Evolutionary conservation across 2,797 vertebrate genomes (phyloP).

Genomic region (Erethizon dorsatum): DNA sequence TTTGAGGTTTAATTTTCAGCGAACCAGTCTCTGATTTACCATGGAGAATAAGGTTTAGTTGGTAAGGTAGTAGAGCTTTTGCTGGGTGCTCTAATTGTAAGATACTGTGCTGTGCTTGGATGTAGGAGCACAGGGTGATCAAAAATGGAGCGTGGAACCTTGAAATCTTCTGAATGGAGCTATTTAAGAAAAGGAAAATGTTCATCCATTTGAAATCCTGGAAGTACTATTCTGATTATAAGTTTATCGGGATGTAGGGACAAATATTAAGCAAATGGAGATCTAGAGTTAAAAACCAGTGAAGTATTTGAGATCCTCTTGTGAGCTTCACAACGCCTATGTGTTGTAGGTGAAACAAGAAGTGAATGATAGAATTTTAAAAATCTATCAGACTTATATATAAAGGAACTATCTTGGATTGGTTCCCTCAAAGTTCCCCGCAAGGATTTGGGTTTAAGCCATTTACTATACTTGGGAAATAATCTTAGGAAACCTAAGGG

Average conservation of each 20-base stretch:
- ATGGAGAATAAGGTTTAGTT: not conserved
- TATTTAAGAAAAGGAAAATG: not conserved
- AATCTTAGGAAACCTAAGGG: not conserved
- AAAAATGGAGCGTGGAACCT: not conserved
- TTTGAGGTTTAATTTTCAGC: not conserved
- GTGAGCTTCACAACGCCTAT: not conserved
- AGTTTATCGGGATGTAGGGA: not conserved
- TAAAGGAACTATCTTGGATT: not conserved
- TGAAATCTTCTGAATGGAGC: not conserved
- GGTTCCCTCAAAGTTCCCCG: not conserved
- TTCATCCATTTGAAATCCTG: not conserved
- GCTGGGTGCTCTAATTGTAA: not conserved
- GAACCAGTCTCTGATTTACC: not conserved
- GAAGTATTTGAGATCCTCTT: not conserved
- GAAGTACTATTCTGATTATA: not conserved
- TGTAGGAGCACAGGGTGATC: not conserved
- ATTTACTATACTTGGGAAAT: not conserved
- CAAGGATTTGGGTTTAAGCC: not conserved
- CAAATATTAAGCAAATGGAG: not conserved
- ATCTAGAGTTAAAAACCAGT: slow-evolving; percentile 31
- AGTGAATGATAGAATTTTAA: not conserved
- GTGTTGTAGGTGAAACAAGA: not conserved
- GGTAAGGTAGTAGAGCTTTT: not conserved
- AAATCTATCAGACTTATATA: not conserved
- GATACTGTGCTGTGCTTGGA: not conserved